Percentiles rank a stretch among this genome's conserved stretches.
These are phyloP conservation scores for Oophaga pumilio DNA, from an alignment of 2,113 vertebrate genomes.

Conservation along the genomic window DNA sequence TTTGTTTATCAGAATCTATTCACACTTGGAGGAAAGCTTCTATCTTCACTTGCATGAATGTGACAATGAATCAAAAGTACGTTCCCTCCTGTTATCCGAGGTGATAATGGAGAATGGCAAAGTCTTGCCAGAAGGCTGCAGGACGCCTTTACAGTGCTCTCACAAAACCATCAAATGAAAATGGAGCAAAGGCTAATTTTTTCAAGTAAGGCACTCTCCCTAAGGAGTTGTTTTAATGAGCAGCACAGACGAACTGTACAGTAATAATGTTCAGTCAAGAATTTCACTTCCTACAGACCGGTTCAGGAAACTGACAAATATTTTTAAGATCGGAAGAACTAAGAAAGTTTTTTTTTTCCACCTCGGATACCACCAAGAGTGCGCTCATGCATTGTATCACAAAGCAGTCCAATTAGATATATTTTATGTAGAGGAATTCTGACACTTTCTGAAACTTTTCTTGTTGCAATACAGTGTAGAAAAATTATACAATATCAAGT, in stretches of 20 bases:
- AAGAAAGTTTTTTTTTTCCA: slow-evolving; percentile 46
- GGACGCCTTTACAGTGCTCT: slow-evolving; percentile 46
- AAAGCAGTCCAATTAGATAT: slow-evolving; percentile 44
- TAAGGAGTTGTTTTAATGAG: slow-evolving; percentile 60
- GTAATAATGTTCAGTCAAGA: slow-evolving; percentile 60
- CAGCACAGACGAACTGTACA: slow-evolving; percentile 53
- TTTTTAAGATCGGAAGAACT: neutral
- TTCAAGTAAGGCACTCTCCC: slow-evolving; percentile 47
- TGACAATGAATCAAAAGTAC: slow-evolving; percentile 65
- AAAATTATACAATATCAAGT: neutral
- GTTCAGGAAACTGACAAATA: slow-evolving; percentile 37
- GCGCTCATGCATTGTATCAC: slow-evolving; percentile 61
- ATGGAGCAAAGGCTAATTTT: slow-evolving; percentile 61
- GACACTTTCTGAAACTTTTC: slow-evolving; percentile 9
- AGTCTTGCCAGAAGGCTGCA: slow-evolving; percentile 54
- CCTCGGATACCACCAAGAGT: slow-evolving; percentile 38
- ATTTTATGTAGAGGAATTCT: neutral
- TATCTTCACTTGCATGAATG: slow-evolving; percentile 64
- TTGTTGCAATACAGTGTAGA: neutral
- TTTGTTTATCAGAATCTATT: slow-evolving; percentile 66
- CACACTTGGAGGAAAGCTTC: slow-evolving; percentile 61
- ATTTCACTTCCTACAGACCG: slow-evolving; percentile 55
- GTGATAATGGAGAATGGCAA: slow-evolving; percentile 68
- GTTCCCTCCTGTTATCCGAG: slow-evolving; percentile 61
- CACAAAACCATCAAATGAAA: slow-evolving; percentile 59